Conservation (phyloP, 2,113 vertebrate genomes). For the Dinomys branickii region DNA sequence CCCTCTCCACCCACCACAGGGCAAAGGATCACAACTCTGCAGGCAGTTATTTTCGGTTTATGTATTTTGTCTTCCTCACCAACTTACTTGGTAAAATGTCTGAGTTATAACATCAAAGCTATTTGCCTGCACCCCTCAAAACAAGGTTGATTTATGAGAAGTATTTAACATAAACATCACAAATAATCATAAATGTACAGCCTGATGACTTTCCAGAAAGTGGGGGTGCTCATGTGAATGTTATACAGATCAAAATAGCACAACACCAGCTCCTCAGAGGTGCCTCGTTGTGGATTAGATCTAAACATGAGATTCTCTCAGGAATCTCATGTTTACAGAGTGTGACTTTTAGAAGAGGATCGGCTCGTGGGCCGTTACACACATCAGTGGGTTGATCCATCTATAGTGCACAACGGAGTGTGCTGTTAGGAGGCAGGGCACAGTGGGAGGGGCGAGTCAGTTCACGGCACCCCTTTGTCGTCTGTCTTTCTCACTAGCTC, state of each 20-base stretch:
- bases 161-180: neutral
- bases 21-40: neutral
- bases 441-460: neutral
- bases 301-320: neutral
- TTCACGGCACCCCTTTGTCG: neutral
- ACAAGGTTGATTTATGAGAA: neutral
- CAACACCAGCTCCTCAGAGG: neutral
- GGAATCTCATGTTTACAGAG: neutral
- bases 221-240: neutral
- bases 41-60: neutral
- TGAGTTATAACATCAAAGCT: neutral
- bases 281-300: neutral
- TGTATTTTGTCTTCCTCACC: neutral
- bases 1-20: accelerated
- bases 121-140: neutral
- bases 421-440: too few relatives aligned
- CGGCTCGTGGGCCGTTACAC: neutral
- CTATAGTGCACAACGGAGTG: neutral
- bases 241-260: neutral
- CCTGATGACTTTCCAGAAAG: neutral
- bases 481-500: neutral
- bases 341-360: neutral
- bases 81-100: neutral
- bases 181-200: neutral
- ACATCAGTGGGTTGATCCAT: too few relatives aligned